Evolutionary conservation across 2,797 vertebrate genomes (phyloP).

Genomic region (Halcyon leucocephala): DNA sequence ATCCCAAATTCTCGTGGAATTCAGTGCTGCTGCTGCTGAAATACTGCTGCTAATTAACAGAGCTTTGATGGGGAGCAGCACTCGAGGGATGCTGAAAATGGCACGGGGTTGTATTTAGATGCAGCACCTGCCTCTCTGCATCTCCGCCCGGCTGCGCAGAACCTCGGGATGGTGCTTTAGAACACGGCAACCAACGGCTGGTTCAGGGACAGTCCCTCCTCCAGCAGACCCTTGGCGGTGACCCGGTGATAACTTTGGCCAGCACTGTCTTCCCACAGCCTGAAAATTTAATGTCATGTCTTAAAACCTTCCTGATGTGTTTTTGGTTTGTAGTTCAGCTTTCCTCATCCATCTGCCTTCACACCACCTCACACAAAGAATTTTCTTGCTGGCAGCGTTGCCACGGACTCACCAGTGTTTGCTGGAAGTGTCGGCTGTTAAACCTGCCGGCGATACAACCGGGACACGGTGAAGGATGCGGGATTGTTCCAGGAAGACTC

Average conservation of each 20-base stretch:
- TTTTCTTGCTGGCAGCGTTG: not conserved
- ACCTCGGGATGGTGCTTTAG: no score
- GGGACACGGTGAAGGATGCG: not conserved
- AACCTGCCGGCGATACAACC: not conserved
- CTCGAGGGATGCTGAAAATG: not conserved
- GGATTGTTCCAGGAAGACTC: not conserved
- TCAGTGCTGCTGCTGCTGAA: not conserved
- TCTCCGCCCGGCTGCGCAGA: not conserved
- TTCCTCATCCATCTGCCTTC: not conserved
- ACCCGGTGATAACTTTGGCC: no score
- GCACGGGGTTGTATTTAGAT: not conserved
- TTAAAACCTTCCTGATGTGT: not conserved
- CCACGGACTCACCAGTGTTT: no score
- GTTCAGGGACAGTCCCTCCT: no score
- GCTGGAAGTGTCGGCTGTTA: not conserved
- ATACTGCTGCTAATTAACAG: no score
- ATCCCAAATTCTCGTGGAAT: rapidly evolving
- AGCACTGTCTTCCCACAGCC: not conserved
- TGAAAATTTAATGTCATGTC: not conserved
- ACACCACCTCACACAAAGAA: not conserved
- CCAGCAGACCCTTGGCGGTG: no score
- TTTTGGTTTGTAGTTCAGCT: not conserved
- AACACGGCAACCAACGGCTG: no score
- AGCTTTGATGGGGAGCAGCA: no score
- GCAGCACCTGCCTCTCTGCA: not conserved